A percentile compares a stretch with the other conserved stretches of the same genome.
These are phyloP conservation scores for Lasius platythorax DNA, from an alignment of 2,888 invertebrate species.

Conservation along the genomic window DNA sequence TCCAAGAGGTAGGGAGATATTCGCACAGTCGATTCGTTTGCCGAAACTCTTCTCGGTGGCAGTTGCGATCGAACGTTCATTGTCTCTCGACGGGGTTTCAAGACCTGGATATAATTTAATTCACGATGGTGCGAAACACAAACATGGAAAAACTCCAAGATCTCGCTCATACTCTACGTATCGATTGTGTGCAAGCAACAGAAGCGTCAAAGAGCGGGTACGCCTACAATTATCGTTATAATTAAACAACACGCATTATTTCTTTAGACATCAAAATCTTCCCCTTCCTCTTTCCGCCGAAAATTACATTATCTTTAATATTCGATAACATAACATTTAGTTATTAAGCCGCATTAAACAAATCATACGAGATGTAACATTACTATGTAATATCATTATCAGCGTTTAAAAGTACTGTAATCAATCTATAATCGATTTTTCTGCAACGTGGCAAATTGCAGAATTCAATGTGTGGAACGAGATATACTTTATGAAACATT, in stretches of 20 bases:
- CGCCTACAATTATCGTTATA: conserved; percentile 18
- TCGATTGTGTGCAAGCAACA: conserved; percentile 89
- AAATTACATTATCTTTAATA: background rate
- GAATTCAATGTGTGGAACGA: background rate
- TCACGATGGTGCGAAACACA: conserved; percentile 77
- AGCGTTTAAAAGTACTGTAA: background rate
- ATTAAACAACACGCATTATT: background rate
- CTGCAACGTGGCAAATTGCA: background rate
- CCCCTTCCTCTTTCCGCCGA: too few relatives aligned
- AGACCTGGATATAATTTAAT: background rate
- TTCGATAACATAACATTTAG: background rate
- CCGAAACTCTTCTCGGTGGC: conserved; percentile 63
- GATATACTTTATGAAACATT: background rate
- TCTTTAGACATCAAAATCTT: background rate
- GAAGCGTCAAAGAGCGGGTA: conserved; percentile 90
- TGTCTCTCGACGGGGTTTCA: conserved; percentile 1
- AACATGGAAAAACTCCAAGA: conserved; percentile 86
- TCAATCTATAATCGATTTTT: background rate
- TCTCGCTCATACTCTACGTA: conserved; percentile 89
- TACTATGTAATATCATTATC: background rate
- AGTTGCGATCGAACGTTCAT: conserved; percentile 77
- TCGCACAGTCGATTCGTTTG: conserved; percentile 66
- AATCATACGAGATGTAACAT: background rate
- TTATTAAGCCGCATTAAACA: background rate
- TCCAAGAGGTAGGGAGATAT: conserved; percentile 58